phyloP scores from a whole-genome alignment of 1,140 invertebrate species.

The Hetaerina americana region DNA sequence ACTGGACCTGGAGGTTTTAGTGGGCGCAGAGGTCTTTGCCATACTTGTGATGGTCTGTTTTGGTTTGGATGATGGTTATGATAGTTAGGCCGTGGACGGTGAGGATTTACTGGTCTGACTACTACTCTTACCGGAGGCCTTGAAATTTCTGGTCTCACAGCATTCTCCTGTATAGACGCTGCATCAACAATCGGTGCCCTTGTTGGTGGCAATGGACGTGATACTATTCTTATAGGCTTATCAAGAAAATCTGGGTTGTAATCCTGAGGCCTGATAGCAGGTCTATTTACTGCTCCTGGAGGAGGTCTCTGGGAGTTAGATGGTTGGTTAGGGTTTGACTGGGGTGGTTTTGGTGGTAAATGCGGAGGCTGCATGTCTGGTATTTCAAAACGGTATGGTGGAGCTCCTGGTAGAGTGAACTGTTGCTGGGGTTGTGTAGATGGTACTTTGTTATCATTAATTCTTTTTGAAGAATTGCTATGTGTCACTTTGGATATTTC shows the following conservation, averaged over 20 bases:
- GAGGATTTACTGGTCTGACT: conserved; percentile 30
- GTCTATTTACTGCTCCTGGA: not conserved
- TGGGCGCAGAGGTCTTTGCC: not conserved
- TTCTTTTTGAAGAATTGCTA: not conserved
- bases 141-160: not conserved
- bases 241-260: not conserved
- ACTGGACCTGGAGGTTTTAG: not conserved
- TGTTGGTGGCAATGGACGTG: not conserved
- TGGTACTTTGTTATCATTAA: not conserved
- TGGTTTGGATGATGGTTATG: not conserved
- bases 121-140: conserved; percentile 11
- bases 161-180: not conserved
- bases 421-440: not conserved
- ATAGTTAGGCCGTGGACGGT: conserved; percentile 26
- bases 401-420: not conserved
- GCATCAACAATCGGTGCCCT: not conserved
- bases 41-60: not conserved
- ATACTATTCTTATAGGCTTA: not conserved
- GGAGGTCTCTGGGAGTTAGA: not conserved
- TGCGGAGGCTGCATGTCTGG: conserved; percentile 25
- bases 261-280: not conserved
- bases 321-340: conserved; percentile 27
- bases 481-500: not conserved
- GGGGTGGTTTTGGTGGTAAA: conserved; percentile 27
- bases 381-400: conserved; percentile 25